Evolutionary conservation across 2,888 invertebrate genomes (phyloP).

Genomic region (Biston betularia): DNA sequence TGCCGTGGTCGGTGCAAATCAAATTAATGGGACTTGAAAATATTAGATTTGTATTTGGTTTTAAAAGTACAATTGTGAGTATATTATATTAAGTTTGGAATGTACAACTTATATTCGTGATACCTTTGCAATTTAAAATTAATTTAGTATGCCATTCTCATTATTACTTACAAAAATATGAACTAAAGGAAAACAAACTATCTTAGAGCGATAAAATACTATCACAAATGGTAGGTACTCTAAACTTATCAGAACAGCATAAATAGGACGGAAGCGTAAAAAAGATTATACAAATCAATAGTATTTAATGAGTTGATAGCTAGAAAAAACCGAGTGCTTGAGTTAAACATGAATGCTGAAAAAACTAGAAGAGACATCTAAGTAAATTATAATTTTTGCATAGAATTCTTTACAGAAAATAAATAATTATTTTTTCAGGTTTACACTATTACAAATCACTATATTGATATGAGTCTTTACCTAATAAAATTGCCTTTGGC

Average conservation of each 20-base stretch:
- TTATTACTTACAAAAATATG: neutral
- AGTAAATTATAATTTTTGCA: neutral
- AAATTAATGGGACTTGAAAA: no score
- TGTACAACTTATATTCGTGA: neutral
- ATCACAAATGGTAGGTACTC: conserved; percentile 39
- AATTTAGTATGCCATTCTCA: neutral
- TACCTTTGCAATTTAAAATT: neutral
- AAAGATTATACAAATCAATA: conserved; percentile 47
- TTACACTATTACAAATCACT: conserved; percentile 16
- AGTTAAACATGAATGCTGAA: neutral
- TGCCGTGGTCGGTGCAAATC: no score
- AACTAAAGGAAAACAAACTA: neutral
- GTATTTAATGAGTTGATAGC: neutral
- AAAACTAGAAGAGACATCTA: neutral
- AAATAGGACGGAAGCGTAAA: conserved; percentile 63
- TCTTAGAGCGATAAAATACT: conserved; percentile 13
- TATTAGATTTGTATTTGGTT: no score
- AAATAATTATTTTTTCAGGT: neutral
- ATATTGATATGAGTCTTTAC: conserved; percentile 41
- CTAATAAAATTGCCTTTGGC: conserved; percentile 62
- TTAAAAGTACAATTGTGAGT: no score
- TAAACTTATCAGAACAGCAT: conserved; percentile 40
- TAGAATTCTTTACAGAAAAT: neutral
- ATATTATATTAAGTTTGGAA: no score
- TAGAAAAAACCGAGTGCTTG: neutral